These are phyloP conservation scores for Leucophora obtusa DNA, from an alignment of 2,888 invertebrate species.

Conservation along the genomic window DNA sequence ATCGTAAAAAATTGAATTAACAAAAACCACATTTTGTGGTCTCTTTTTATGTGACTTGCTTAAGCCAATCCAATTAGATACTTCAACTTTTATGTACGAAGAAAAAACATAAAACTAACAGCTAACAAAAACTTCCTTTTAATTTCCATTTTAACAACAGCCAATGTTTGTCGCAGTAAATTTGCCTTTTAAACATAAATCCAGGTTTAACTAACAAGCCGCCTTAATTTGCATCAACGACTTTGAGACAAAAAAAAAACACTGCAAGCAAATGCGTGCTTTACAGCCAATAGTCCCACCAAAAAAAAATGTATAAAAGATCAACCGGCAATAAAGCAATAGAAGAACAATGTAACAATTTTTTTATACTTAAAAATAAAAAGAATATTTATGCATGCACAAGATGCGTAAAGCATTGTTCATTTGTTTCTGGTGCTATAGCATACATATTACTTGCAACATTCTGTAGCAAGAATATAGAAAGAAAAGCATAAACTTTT, in stretches of 20 bases:
- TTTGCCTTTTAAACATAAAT: conserved; percentile 53
- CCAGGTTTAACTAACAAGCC: conserved; percentile 56
- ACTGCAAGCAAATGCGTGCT: conserved; percentile 39
- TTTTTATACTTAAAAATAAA: conserved; percentile 17
- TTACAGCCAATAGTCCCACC: conserved; percentile 29
- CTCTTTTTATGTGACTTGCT: no score
- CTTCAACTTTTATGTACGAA: no score
- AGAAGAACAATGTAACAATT: conserved; percentile 59
- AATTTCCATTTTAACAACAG: conserved; percentile 37
- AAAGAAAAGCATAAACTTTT: conserved; percentile 66
- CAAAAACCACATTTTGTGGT: no score
- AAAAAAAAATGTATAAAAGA: conserved; percentile 9
- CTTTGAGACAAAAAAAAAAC: conserved; percentile 1
- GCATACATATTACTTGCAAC: conserved; percentile 7
- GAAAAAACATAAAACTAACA: no score
- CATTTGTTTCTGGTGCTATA: conserved; percentile 15
- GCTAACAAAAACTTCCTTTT: neutral
- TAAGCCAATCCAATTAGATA: no score
- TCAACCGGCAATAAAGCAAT: conserved; percentile 56
- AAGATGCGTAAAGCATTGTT: conserved; percentile 74
- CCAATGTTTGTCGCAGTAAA: conserved; percentile 56
- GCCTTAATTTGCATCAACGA: conserved; percentile 47
- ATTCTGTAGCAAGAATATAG: conserved; percentile 11
- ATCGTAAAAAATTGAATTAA: no score
- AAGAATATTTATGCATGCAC: conserved; percentile 59